phyloP scores from a whole-genome alignment of 1,140 invertebrate species.

The Pseudoatta argentina region DNA sequence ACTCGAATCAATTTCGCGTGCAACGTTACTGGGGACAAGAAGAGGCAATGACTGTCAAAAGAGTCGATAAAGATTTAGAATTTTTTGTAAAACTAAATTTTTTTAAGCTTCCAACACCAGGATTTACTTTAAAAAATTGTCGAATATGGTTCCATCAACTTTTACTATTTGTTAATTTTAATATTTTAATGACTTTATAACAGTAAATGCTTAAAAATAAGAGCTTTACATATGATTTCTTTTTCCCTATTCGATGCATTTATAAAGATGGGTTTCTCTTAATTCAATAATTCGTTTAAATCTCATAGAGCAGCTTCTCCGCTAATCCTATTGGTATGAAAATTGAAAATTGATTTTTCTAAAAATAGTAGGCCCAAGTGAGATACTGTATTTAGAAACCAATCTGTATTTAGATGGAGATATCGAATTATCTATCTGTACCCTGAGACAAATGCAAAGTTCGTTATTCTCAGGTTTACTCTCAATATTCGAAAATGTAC shows the following conservation, averaged over 20 bases:
- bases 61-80: neutral
- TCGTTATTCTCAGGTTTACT: neutral
- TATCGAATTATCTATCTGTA: constrained; percentile 4
- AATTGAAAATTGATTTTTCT: constrained; percentile 32
- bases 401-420: neutral
- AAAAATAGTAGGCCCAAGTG: constrained; percentile 6
- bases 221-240: neutral
- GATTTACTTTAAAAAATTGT: neutral
- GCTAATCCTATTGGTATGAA: neutral
- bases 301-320: neutral
- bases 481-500: neutral
- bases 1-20: neutral
- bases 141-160: neutral
- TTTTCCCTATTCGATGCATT: neutral
- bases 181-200: neutral
- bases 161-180: neutral
- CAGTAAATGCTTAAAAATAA: neutral
- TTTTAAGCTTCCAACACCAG: neutral
- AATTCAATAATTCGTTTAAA: neutral
- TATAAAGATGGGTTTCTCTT: neutral
- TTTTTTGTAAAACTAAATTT: neutral
- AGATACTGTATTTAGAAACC: constrained; percentile 16
- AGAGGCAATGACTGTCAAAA: neutral
- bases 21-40: neutral
- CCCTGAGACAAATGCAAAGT: neutral